Evolutionary conservation across 2,113 vertebrate species (phyloP).

Genomic region (Callaeas wilsoni): DNA sequence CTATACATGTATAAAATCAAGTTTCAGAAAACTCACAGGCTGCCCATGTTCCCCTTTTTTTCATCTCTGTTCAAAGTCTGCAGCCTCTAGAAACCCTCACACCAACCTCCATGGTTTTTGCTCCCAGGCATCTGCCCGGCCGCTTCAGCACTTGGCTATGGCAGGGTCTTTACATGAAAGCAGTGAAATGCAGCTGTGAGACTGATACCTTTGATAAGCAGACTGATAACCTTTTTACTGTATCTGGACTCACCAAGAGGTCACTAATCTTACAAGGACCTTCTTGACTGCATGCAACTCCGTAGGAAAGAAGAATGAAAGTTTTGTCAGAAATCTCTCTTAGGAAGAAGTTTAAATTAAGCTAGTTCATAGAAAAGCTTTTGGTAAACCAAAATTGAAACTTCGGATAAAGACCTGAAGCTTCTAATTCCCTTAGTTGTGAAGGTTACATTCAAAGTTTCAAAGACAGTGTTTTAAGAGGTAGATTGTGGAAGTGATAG

Average conservation of each 20-base stretch:
- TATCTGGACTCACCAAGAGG: neutral
- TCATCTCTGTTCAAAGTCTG: neutral
- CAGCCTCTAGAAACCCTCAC: neutral
- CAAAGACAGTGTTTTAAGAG: neutral
- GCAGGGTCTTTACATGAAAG: neutral
- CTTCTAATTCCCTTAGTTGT: neutral
- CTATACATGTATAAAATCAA: neutral
- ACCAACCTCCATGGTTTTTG: neutral
- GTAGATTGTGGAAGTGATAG: accelerated
- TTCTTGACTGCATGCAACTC: neutral
- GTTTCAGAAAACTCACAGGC: neutral
- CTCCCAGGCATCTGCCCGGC: neutral
- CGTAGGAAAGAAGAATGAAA: neutral
- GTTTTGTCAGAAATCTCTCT: neutral
- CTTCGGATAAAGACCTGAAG: neutral
- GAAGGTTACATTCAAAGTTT: neutral
- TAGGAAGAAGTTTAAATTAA: neutral
- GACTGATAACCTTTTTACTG: neutral
- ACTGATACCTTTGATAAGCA: neutral
- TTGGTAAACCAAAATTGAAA: neutral
- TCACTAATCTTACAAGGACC: neutral
- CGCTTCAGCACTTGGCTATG: neutral
- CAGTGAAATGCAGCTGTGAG: neutral
- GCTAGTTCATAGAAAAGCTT: neutral
- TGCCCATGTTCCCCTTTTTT: neutral